These are phyloP conservation scores for Pachyuromys duprasi DNA, from an alignment of 2,797 vertebrate species.

Conservation along the genomic window DNA sequence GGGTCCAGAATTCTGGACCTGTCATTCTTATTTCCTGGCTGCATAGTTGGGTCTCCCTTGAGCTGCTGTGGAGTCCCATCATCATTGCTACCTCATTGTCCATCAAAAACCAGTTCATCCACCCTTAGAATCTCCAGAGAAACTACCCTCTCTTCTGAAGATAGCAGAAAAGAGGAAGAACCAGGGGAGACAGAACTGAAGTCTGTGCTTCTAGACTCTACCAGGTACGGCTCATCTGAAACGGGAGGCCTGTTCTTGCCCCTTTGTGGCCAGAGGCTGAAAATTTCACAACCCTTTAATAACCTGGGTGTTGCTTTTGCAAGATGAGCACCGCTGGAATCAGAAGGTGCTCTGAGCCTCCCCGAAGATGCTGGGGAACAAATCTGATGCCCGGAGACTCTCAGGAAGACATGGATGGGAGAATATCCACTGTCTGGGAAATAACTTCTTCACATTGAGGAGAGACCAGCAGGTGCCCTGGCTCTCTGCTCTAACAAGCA, in stretches of 20 bases:
- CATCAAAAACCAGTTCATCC: not conserved
- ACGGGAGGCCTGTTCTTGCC: not conserved
- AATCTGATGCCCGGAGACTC: conserved; percentile 37
- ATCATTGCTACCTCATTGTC: not conserved
- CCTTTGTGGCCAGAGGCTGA: not conserved
- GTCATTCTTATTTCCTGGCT: not conserved
- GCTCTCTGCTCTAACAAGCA: not conserved
- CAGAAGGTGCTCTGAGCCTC: conserved; percentile 14
- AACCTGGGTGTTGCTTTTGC: not conserved
- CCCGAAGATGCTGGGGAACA: conserved; percentile 29
- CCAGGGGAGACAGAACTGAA: not conserved
- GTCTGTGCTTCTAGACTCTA: not conserved
- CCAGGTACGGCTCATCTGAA: not conserved
- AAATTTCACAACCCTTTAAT: not conserved
- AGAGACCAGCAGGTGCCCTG: not conserved
- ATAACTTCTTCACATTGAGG: not conserved
- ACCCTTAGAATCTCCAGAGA: not conserved
- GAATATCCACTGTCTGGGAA: conserved; percentile 23
- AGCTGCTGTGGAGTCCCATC: not conserved
- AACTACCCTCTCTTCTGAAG: not conserved
- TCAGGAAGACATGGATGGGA: not conserved
- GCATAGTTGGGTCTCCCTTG: not conserved
- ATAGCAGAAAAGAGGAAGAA: not conserved
- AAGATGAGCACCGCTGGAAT: not conserved
- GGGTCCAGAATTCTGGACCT: not conserved